These are phyloP conservation scores for Pomacea maculata DNA, from an alignment of 1,140 invertebrate genomes.

Conservation along the genomic window DNA sequence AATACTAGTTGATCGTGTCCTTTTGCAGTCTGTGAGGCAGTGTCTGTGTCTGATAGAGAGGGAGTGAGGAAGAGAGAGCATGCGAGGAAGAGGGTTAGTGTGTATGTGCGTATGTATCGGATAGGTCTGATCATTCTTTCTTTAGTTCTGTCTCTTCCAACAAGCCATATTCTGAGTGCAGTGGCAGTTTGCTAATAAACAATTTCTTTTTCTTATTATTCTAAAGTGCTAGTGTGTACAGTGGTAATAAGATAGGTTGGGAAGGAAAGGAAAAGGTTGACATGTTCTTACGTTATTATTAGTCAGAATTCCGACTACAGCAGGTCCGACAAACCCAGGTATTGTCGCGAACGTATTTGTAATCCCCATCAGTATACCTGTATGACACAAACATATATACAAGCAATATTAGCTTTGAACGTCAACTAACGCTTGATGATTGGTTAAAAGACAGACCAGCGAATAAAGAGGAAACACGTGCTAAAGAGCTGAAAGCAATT, in stretches of 20 bases:
- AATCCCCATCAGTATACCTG: constrained; percentile 78
- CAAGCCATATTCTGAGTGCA: no score
- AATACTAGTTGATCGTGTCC: no score
- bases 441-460: neutral
- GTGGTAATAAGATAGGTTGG: neutral
- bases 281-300: constrained; percentile 46
- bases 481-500: neutral
- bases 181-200: no score
- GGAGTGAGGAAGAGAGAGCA: no score
- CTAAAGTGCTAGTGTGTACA: neutral
- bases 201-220: neutral
- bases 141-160: no score
- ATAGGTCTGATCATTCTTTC: no score
- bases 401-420: no score
- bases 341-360: constrained; percentile 86
- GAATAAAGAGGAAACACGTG: neutral
- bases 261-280: neutral
- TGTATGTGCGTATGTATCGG: no score
- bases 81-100: no score
- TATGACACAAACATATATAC: constrained; percentile 60
- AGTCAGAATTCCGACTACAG: constrained; percentile 83
- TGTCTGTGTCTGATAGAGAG: no score
- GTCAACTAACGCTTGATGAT: no score
- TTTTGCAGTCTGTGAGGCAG: no score
- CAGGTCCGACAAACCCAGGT: constrained; percentile 85